Conservation (phyloP, 35 echinoderm and acorn worm genomes). For the Apostichopus californicus region DNA sequence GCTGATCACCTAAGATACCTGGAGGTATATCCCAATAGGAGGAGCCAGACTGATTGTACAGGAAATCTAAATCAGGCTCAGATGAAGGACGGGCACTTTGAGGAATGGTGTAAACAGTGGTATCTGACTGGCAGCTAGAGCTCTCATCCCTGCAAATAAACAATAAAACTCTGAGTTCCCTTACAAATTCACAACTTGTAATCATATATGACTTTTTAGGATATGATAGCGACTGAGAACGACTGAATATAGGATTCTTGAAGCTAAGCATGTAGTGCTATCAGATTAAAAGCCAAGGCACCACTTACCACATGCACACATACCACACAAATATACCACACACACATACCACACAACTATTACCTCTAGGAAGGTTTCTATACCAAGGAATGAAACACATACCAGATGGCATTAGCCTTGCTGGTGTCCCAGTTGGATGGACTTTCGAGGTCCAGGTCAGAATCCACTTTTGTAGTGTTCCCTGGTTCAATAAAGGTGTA, state of each 20-base stretch:
- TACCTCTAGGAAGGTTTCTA: too few relatives aligned
- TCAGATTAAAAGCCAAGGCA: too few relatives aligned
- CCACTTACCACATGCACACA: too few relatives aligned
- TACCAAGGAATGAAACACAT: background rate
- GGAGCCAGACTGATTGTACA: slow-evolving; percentile 26
- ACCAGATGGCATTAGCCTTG: slow-evolving; percentile 9
- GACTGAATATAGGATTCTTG: too few relatives aligned
- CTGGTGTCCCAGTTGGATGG: slow-evolving; percentile 26
- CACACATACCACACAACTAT: too few relatives aligned
- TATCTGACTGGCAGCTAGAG: slow-evolving; percentile 90
- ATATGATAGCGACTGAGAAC: too few relatives aligned
- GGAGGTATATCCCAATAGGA: slow-evolving; percentile 63
- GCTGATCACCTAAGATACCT: slow-evolving; percentile 55
- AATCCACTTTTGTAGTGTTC: slow-evolving; percentile 16
- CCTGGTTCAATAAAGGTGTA: slow-evolving; percentile 34
- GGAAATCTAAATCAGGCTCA: slow-evolving; percentile 27
- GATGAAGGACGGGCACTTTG: slow-evolving; percentile 54
- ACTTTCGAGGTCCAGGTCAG: slow-evolving; percentile 8
- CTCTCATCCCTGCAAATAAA: slow-evolving; percentile 65
- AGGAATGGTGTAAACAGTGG: slow-evolving; percentile 78
- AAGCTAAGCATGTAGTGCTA: too few relatives aligned
- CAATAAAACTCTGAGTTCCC: background rate
- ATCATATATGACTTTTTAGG: background rate
- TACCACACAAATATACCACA: too few relatives aligned
- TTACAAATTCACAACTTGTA: background rate